Evolutionary conservation across 2,888 invertebrate species (phyloP).

Genomic region (Drosophila putrida): DNA sequence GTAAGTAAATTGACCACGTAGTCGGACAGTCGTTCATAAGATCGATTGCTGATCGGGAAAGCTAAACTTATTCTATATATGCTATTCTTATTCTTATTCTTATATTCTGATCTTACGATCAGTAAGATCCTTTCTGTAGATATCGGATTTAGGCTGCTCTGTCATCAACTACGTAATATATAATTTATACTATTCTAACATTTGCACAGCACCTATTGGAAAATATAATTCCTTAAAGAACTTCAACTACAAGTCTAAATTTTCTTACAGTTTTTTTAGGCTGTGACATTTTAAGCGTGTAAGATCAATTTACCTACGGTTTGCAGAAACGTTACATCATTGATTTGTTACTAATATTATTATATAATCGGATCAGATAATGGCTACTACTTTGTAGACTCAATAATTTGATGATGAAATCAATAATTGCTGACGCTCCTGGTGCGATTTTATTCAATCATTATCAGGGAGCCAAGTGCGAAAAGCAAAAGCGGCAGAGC

Average conservation of each 20-base stretch:
- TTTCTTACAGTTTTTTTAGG: not conserved
- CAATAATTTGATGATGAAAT: not conserved
- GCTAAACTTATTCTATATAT: too few relatives aligned
- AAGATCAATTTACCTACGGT: constrained; percentile 2
- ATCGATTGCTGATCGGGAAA: too few relatives aligned
- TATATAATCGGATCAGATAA: constrained; percentile 13
- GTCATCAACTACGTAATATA: not conserved
- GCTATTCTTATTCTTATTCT: too few relatives aligned
- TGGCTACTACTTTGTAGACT: not conserved
- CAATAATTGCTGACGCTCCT: constrained; percentile 9
- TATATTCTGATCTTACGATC: too few relatives aligned
- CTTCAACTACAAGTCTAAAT: not conserved
- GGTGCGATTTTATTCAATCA: constrained; percentile 24
- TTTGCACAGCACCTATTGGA: not conserved
- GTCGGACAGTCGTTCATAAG: too few relatives aligned
- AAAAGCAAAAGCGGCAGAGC: constrained; percentile 49
- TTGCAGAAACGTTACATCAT: not conserved
- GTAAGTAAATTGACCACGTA: too few relatives aligned
- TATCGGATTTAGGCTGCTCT: too few relatives aligned
- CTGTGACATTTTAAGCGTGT: not conserved
- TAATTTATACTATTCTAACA: not conserved
- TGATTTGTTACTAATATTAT: too few relatives aligned
- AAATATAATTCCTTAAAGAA: not conserved
- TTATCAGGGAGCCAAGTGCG: constrained; percentile 41
- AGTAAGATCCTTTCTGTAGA: too few relatives aligned